phyloP scores from a whole-genome alignment of 2,113 vertebrate genomes.

The Acanthochromis polyacanthus region DNA sequence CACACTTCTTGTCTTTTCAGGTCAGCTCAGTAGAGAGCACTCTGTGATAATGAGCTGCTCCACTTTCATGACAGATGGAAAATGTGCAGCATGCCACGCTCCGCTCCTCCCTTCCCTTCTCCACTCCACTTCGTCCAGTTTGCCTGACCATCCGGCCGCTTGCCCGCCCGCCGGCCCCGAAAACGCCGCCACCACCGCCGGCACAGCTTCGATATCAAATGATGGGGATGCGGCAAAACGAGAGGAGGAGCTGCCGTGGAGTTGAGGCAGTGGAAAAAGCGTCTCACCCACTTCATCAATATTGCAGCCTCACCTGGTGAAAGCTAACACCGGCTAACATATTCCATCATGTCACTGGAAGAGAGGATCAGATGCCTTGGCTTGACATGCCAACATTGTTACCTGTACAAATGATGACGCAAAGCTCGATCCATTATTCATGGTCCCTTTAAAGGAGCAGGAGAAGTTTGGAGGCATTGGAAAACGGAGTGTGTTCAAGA shows the following conservation, averaged over 20 bases:
- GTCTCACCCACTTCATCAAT: slow-evolving; percentile 85
- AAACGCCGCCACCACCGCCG: slow-evolving; percentile 1
- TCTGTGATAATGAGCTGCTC: slow-evolving; percentile 84
- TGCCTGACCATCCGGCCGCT: slow-evolving; percentile 31
- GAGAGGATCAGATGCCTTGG: slow-evolving; percentile 81
- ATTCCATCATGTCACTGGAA: slow-evolving; percentile 87
- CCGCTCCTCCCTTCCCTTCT: slow-evolving; percentile 61
- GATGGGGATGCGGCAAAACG: slow-evolving; percentile 64
- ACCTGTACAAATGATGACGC: slow-evolving; percentile 81
- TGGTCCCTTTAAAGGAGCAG: slow-evolving; percentile 56
- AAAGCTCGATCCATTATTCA: slow-evolving; percentile 82
- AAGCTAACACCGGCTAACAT: slow-evolving; percentile 85
- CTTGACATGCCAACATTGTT: slow-evolving; percentile 86
- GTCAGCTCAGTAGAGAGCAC: slow-evolving; percentile 82
- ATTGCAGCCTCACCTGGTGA: slow-evolving; percentile 84
- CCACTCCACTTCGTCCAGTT: slow-evolving; percentile 36
- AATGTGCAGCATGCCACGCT: slow-evolving; percentile 75
- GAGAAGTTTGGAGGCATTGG: slow-evolving; percentile 46
- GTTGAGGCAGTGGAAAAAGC: slow-evolving; percentile 83
- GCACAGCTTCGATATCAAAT: slow-evolving; percentile 71
- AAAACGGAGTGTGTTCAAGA: slow-evolving; percentile 52
- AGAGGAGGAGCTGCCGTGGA: slow-evolving; percentile 44
- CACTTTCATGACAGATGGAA: slow-evolving; percentile 87
- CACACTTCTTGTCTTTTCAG: slow-evolving; percentile 75
- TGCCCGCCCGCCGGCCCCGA: slow-evolving; percentile 4